Evolutionary conservation across 2,888 invertebrate species (phyloP).

Genomic region (Dioctria rufipes): DNA sequence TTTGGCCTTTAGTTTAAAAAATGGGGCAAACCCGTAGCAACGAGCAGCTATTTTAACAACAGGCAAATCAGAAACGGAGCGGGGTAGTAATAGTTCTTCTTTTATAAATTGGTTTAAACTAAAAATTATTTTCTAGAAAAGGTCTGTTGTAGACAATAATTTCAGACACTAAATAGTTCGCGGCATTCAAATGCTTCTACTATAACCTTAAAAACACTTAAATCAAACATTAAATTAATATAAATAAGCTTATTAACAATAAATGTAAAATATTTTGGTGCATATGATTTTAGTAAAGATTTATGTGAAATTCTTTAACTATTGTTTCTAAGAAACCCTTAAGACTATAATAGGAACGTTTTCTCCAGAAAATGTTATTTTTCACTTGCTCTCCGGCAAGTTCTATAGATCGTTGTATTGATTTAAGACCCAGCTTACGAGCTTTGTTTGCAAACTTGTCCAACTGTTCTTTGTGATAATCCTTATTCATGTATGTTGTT

Average conservation of each 20-base stretch:
- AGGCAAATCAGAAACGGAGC: too few relatives aligned
- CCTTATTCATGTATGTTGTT: conserved; percentile 74
- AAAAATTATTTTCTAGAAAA: too few relatives aligned
- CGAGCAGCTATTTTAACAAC: too few relatives aligned
- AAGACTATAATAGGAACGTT: conserved; percentile 68
- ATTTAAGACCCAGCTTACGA: conserved; percentile 66
- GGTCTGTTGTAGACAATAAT: too few relatives aligned
- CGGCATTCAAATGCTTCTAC: conserved; percentile 33
- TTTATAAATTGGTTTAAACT: too few relatives aligned
- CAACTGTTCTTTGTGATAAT: conserved; percentile 70
- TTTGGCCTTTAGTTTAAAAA: too few relatives aligned
- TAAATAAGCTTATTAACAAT: conserved; percentile 27
- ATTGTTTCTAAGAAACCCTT: conserved; percentile 68
- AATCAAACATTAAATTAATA: conserved; percentile 29
- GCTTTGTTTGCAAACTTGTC: conserved; percentile 66
- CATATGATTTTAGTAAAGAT: conserved; percentile 59
- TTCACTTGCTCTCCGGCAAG: conserved; percentile 70
- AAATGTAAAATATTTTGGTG: conserved; percentile 38
- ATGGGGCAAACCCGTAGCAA: too few relatives aligned
- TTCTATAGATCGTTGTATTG: conserved; percentile 67
- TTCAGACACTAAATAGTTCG: neutral
- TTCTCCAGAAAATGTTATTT: conserved; percentile 71
- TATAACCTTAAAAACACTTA: conserved; percentile 23
- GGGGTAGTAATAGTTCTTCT: too few relatives aligned
- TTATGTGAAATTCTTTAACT: conserved; percentile 69